Percentiles rank a stretch among this genome's conserved stretches.
These are phyloP conservation scores for Chaetophractus vellerosus DNA, from an alignment of 2,797 vertebrate species.

Conservation along the genomic window DNA sequence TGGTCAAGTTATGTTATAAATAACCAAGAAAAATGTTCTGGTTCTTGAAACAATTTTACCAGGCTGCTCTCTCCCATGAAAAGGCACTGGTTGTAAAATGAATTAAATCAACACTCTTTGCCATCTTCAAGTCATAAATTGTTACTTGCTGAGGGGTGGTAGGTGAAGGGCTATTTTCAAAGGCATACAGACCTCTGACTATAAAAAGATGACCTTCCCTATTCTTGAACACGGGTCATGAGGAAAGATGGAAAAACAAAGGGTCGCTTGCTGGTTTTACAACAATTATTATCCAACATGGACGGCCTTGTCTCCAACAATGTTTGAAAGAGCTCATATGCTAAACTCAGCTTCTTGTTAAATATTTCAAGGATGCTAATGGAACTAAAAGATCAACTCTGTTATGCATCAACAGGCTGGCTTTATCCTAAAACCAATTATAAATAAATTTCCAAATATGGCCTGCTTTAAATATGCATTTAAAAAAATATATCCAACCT, in stretches of 20 bases:
- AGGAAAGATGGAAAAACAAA: background rate
- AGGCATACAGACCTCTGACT: constrained; percentile 53
- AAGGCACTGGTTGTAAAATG: constrained; percentile 69
- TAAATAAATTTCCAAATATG: constrained; percentile 78
- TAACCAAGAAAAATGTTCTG: constrained; percentile 81
- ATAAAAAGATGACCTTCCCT: constrained; percentile 70
- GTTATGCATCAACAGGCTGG: constrained; percentile 78
- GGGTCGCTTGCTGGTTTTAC: constrained; percentile 10
- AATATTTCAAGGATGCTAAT: constrained; percentile 80
- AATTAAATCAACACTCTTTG: constrained; percentile 77
- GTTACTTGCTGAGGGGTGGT: constrained; percentile 30
- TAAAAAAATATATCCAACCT: constrained; percentile 69
- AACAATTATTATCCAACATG: background rate
- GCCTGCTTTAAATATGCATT: constrained; percentile 72
- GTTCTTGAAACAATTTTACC: constrained; percentile 77
- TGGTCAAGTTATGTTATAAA: constrained; percentile 81
- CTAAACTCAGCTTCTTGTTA: constrained; percentile 75
- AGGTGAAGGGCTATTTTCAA: constrained; percentile 73
- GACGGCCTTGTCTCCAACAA: constrained; percentile 1
- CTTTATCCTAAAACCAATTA: constrained; percentile 86
- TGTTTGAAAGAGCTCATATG: constrained; percentile 38
- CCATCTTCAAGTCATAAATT: constrained; percentile 70
- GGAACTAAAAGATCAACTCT: constrained; percentile 77
- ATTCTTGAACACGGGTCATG: constrained; percentile 60
- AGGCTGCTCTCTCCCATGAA: constrained; percentile 62